Conservation (phyloP, 2,113 vertebrate species). For the Micromys minutus region DNA sequence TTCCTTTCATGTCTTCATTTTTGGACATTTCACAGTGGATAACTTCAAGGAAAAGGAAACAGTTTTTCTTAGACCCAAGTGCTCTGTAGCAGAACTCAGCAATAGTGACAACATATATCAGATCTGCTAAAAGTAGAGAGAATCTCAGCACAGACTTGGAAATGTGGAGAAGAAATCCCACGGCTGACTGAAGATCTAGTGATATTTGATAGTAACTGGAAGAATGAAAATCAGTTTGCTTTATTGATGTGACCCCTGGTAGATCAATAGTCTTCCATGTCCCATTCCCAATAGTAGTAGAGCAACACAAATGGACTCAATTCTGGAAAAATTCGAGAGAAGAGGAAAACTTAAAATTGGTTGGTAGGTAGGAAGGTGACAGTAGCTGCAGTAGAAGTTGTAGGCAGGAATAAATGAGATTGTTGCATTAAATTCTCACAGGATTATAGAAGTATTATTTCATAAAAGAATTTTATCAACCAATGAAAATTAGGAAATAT, state of each 20-base stretch:
- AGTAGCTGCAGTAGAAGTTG: not conserved
- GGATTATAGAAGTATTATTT: not conserved
- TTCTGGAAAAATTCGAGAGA: no score
- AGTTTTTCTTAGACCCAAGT: not conserved
- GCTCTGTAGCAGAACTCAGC: no score
- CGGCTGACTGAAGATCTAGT: not conserved
- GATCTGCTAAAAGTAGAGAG: no score
- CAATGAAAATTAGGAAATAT: not conserved
- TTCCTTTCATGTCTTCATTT: not conserved
- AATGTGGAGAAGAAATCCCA: not conserved
- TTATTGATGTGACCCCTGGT: not conserved
- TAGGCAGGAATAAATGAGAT: rapidly evolving
- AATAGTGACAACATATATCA: not conserved
- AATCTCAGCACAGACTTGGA: not conserved
- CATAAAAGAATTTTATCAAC: not conserved
- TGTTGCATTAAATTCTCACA: not conserved
- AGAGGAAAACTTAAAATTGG: not conserved
- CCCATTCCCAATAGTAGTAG: not conserved
- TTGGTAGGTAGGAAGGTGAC: not conserved
- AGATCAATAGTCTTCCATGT: not conserved
- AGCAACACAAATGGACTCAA: not conserved
- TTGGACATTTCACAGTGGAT: not conserved
- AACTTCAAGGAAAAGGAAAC: not conserved
- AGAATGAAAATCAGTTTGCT: not conserved
- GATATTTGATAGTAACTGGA: not conserved